Base-by-base conservation (phyloP, 2,888 invertebrate genomes). In the Magallana nippona region DNA sequence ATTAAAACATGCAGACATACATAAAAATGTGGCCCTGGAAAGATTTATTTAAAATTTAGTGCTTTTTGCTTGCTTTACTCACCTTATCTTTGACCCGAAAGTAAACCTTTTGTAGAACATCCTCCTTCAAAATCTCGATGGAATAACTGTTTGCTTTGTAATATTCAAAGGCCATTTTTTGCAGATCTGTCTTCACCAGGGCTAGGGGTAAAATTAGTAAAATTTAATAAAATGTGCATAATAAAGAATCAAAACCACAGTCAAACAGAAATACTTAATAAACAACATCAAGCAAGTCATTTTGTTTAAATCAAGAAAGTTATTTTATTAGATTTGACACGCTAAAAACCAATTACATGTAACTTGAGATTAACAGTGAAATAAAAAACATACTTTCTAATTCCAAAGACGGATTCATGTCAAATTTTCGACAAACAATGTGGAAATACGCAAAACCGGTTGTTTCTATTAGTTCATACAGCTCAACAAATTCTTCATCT, bases 61-160 rank as follows among this genome's bases (percentile, higher is more conserved):
- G 44, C 44, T 44, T 44, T 8, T 44, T 44, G 44, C 44, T 44
- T 44, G 44, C 8, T 44, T 44, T 5, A 19, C 60, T 17, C 10
- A 92, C 92, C 90, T 91, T 91, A 82, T 93, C 92, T 81, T 89
- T 90, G 62, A 92, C 91, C 44, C 89, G 85, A 88, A 93, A 93
- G 87, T 93, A 91, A 15, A 93, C 87, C 63, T 92, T 92, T 84
- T 93, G 93, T 1, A 93, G 86, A 10, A 86, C 85, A 32, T 91
- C 91, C 79, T 91, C 90, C 82, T 93, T 93, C 10, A 92, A 81
- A 19, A 93, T 86, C 81, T 93, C 93, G 17, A 93, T 89, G 44
- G 92, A 92, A 80, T 92, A 83, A 3, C 91, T 92, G 79, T 87
- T 89, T 11, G 62, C 80, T 0, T 71, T 79, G 81, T 90, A 93